Evolutionary conservation across 1,140 invertebrate species (phyloP).

Genomic region (Neotoxoptera formosana): DNA sequence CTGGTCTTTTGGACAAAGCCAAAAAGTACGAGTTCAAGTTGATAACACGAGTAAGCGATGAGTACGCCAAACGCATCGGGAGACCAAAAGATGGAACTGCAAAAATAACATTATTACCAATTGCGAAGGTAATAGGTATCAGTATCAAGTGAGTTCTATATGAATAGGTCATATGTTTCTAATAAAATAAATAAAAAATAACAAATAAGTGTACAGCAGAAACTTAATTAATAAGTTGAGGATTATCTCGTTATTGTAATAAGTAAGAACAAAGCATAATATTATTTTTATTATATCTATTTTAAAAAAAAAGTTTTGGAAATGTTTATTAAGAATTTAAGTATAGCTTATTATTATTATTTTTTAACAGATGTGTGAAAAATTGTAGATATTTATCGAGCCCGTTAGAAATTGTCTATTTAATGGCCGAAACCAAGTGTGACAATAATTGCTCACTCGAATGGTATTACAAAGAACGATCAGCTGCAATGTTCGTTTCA

Average conservation of each 20-base stretch:
- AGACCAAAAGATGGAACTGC: neutral
- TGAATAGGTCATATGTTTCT: neutral
- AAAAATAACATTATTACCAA: neutral
- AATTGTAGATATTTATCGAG: neutral
- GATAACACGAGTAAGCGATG: neutral
- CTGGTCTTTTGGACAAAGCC: neutral
- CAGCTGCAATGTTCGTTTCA: neutral
- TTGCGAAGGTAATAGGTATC: too few relatives aligned
- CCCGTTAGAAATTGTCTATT: neutral
- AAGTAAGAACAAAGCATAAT: neutral
- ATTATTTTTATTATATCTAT: neutral
- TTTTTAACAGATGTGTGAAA: slow-evolving; percentile 11
- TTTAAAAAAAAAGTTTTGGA: neutral
- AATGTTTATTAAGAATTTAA: neutral
- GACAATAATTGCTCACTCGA: neutral
- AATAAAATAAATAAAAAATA: neutral
- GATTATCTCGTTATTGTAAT: neutral
- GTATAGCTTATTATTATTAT: neutral
- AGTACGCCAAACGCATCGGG: neutral
- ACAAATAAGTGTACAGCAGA: neutral
- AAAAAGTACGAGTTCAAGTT: neutral
- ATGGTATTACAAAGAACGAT: slow-evolving; percentile 31
- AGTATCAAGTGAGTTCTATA: slow-evolving; percentile 22
- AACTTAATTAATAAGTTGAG: neutral
- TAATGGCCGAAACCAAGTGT: neutral